Base-by-base conservation (phyloP, 2,888 invertebrate species). In the Ernsta delagoae region DNA sequence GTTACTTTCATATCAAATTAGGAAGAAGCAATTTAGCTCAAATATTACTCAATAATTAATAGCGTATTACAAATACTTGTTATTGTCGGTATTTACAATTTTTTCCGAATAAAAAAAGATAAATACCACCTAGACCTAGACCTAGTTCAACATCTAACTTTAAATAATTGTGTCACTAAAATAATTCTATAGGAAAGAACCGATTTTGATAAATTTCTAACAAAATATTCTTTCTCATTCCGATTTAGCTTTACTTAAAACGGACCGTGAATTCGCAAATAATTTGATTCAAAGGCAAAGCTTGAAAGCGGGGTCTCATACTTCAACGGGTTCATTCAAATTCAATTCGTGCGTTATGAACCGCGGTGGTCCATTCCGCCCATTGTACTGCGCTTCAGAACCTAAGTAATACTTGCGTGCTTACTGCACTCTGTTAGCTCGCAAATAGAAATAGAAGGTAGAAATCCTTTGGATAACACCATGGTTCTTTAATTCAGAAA, bases 241-340 rank as follows among this genome's bases (percentile, higher is more conserved):
- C 0, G 16, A 24, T 50, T 50, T 50, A 50, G 3, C 50, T 50
- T 50, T 24, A 16, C 4, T 16, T 24, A 24, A 50, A 50, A 50
- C 16, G 50, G 16, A 53, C 50, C 8, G 9, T 0, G 50, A 53
- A 53, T 53, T 53, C 50, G 24, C 16, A 53, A 24, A 53, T 53
- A 53, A 53, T 53, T 53, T 53, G 50, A 53, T 53, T 53, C 50
- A 53, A 53, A 53, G 16, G 50, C 50, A 53, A 53, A 53, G 16
- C 50, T 9, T 16, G 24, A 53, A 53, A 53, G 50, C 24, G 24
- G 24, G 24, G 24, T 53, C 50, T 24, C 50, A 16, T 7, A 24
- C 50, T 53, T 53, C 16, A 53, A 53, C 50, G 50, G 24, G 16
- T 53, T 53, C 24, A 53, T 53, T 53, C 24, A 53, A 8, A 53